Conservation (phyloP, 2,113 vertebrate genomes). For the Mustela nigripes region DNA sequence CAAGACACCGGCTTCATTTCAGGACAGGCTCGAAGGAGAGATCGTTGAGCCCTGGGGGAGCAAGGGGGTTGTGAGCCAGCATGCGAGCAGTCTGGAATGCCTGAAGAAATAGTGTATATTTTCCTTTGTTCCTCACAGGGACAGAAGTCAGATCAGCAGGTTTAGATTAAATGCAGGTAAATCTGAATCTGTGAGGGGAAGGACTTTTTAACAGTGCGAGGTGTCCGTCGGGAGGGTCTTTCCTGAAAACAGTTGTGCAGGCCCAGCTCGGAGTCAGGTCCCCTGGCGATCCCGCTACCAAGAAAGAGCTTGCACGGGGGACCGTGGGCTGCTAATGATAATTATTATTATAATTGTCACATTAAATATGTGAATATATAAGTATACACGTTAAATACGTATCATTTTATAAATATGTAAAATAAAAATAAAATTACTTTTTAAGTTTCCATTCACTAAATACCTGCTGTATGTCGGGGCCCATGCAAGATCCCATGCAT, state of each 20-base stretch:
- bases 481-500: too few relatives aligned
- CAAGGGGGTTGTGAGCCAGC: neutral
- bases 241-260: accelerated
- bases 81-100: neutral
- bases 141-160: neutral
- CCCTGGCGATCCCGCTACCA: too few relatives aligned
- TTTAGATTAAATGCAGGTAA: neutral
- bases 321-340: too few relatives aligned
- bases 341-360: too few relatives aligned
- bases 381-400: neutral
- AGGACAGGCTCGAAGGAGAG: neutral
- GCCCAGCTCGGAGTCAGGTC: neutral
- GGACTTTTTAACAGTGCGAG: neutral
- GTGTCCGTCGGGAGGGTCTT: accelerated
- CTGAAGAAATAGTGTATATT: too few relatives aligned
- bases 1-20: neutral
- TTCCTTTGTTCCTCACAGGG: neutral
- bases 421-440: neutral
- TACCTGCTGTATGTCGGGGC: accelerated
- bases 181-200: neutral
- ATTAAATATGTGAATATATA: neutral
- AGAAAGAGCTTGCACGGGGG: neutral
- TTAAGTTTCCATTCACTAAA: too few relatives aligned
- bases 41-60: neutral
- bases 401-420: neutral